Percentiles rank a stretch among this genome's conserved stretches.
Conservation (phyloP, 92 coral and sea anemone genomes). For the Epizoanthus scotinus region DNA sequence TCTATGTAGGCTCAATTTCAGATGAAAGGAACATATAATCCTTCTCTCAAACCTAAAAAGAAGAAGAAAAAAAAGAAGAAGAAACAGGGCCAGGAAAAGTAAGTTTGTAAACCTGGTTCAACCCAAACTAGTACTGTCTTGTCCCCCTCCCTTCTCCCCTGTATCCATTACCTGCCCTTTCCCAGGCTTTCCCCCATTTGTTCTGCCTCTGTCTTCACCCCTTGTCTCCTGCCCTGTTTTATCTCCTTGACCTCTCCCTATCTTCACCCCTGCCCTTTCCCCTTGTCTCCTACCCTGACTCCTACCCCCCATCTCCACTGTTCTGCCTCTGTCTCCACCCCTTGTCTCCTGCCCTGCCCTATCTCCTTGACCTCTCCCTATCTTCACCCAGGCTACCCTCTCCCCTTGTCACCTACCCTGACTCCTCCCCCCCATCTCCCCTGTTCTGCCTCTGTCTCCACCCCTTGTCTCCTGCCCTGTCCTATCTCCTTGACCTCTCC, state of each 20-base stretch:
- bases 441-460: too few species aligned
- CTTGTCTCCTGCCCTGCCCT: too few species aligned
- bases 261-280: too few species aligned
- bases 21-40: constrained; percentile 87
- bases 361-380: not conserved
- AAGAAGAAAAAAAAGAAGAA: constrained; percentile 97
- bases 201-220: too few species aligned
- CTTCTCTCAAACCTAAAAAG: constrained; percentile 95
- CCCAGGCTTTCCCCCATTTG: not conserved
- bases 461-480: too few species aligned
- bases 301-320: too few species aligned
- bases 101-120: not conserved
- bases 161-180: not conserved
- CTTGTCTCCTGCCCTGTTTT: too few species aligned
- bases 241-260: too few species aligned
- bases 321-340: too few species aligned
- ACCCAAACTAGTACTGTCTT: too few species aligned
- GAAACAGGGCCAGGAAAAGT: constrained; percentile 92
- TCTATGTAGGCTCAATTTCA: constrained; percentile 84
- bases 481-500: too few species aligned
- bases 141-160: not conserved
- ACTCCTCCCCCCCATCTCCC: not conserved
- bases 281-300: too few species aligned
- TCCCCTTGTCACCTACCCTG: not conserved
- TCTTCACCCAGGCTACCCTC: not conserved